Evolutionary conservation across 2,888 invertebrate genomes (phyloP).

Genomic region (Mimachlamys varia): DNA sequence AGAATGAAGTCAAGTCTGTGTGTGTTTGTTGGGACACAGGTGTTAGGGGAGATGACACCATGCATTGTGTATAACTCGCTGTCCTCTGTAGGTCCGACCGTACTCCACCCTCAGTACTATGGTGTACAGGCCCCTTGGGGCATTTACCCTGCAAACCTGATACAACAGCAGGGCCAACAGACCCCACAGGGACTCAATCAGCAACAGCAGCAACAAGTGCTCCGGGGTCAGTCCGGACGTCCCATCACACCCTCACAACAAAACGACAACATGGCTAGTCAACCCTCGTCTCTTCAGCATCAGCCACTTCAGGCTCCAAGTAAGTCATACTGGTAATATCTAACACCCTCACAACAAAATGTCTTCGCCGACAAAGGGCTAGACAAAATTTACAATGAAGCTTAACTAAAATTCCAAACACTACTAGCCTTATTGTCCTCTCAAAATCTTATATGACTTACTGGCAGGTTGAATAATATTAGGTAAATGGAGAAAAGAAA

Average conservation of each 20-base stretch:
- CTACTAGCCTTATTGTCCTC: too few relatives aligned
- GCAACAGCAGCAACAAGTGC: conserved; percentile 84
- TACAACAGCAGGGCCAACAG: conserved; percentile 75
- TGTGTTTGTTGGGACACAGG: background rate
- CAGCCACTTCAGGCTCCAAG: conserved; percentile 70
- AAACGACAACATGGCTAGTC: conserved; percentile 82
- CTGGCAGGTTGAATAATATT: too few relatives aligned
- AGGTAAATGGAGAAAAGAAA: too few relatives aligned
- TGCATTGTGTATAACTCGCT: background rate
- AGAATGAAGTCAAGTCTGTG: background rate
- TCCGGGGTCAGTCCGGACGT: conserved; percentile 75
- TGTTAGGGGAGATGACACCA: background rate
- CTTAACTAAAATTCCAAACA: too few relatives aligned
- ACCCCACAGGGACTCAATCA: conserved; percentile 68
- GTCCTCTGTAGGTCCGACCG: conserved; percentile 78
- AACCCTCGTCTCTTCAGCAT: conserved; percentile 68
- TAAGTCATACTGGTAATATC: conserved; percentile 57
- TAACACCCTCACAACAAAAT: too few relatives aligned
- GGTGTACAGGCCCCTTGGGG: conserved; percentile 94
- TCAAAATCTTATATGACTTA: too few relatives aligned
- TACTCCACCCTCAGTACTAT: conserved; percentile 93
- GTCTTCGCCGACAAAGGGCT: too few relatives aligned
- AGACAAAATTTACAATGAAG: too few relatives aligned
- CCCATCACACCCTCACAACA: conserved; percentile 79
- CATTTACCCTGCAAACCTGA: conserved; percentile 89